phyloP scores from a whole-genome alignment of 1,140 invertebrate genomes.

The Diachasmimorpha longicaudata region DNA sequence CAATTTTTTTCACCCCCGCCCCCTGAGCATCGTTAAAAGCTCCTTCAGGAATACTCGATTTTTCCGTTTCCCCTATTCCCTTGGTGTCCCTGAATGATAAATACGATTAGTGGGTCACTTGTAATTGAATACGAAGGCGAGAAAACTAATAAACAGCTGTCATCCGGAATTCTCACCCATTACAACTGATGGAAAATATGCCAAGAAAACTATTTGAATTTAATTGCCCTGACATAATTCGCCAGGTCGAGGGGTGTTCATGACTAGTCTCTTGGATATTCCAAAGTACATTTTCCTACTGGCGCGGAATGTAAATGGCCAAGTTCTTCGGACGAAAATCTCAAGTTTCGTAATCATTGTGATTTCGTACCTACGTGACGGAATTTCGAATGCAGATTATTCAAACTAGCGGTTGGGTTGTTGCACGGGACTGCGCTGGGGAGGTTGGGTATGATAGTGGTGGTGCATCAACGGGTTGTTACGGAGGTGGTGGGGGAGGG shows the following conservation, averaged over 20 bases:
- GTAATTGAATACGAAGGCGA: too few relatives aligned
- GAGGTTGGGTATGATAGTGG: background rate
- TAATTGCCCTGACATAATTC: background rate
- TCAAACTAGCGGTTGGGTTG: slow-evolving; percentile 8
- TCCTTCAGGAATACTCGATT: too few relatives aligned
- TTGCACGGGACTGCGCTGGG: background rate
- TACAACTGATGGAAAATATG: background rate
- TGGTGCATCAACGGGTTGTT: background rate
- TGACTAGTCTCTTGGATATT: background rate
- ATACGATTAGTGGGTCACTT: too few relatives aligned
- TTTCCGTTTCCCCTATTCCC: too few relatives aligned
- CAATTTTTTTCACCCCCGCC: too few relatives aligned
- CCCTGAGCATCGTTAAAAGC: too few relatives aligned
- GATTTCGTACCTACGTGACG: slow-evolving; percentile 24
- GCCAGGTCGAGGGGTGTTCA: slow-evolving; percentile 2
- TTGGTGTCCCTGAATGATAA: too few relatives aligned
- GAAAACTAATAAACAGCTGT: background rate
- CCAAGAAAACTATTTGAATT: background rate
- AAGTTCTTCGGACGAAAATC: slow-evolving; percentile 12
- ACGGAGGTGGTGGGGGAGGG: background rate
- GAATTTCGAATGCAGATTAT: slow-evolving; percentile 25
- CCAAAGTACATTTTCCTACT: slow-evolving; percentile 7
- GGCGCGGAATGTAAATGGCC: slow-evolving; percentile 14
- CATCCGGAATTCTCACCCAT: background rate
- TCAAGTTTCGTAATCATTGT: slow-evolving; percentile 27